These are phyloP conservation scores for Agrypnus murinus DNA, from an alignment of 2,888 invertebrate genomes.

Conservation along the genomic window DNA sequence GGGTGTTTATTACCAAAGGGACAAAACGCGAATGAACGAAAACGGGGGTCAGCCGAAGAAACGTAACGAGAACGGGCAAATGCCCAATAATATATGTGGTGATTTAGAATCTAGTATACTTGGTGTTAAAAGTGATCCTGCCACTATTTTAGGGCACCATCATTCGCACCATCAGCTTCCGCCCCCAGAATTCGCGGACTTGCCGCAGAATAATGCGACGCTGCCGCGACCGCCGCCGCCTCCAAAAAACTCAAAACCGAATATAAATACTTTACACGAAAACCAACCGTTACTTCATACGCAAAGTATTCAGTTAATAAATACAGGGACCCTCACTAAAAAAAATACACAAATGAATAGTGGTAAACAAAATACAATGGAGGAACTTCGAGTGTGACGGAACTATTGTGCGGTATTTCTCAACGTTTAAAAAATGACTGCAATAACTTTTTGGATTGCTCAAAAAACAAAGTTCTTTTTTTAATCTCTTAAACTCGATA, in stretches of 20 bases:
- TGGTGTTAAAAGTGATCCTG: slow-evolving; percentile 80
- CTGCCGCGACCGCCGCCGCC: slow-evolving; percentile 82
- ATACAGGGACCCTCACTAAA: slow-evolving; percentile 85
- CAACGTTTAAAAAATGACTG: slow-evolving; percentile 49
- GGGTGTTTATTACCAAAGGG: slow-evolving; percentile 94
- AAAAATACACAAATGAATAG: slow-evolving; percentile 81
- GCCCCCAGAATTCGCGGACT: slow-evolving; percentile 89
- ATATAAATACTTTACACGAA: slow-evolving; percentile 72
- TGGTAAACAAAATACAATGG: slow-evolving; percentile 80
- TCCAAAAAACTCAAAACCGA: slow-evolving; percentile 78
- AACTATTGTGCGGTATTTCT: slow-evolving; percentile 46
- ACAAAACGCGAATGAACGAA: slow-evolving; percentile 83
- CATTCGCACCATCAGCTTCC: slow-evolving; percentile 86
- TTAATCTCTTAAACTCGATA: slow-evolving; percentile 46
- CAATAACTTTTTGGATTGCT: slow-evolving; percentile 57
- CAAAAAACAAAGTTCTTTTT: slow-evolving; percentile 53
- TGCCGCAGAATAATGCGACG: slow-evolving; percentile 81
- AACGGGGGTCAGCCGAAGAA: slow-evolving; percentile 77
- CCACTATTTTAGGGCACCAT: slow-evolving; percentile 84
- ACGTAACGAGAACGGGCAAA: slow-evolving; percentile 88
- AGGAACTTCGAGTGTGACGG: slow-evolving; percentile 90
- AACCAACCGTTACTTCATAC: slow-evolving; percentile 81
- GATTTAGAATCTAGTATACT: slow-evolving; percentile 80
- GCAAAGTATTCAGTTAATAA: slow-evolving; percentile 86
- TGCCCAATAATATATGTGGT: slow-evolving; percentile 93